A percentile compares a stretch with the other conserved stretches of the same genome.
Evolutionary conservation across 2,888 invertebrate species (phyloP).

Genomic region (Xylota sylvarum): DNA sequence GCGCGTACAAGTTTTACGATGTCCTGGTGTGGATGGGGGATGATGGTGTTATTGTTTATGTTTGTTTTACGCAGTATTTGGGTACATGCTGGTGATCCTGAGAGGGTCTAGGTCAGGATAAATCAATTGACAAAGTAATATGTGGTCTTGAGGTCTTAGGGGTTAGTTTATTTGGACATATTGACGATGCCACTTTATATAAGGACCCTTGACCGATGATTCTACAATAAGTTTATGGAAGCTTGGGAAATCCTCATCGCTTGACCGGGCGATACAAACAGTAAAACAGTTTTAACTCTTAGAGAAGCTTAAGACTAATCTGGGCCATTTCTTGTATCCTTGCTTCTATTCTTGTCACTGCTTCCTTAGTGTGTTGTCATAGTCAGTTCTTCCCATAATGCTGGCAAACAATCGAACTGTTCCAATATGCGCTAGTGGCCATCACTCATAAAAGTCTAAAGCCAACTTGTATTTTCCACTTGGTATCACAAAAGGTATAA

Average conservation of each 20-base stretch:
- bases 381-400: background rate
- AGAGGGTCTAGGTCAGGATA: constrained; percentile 9
- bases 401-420: background rate
- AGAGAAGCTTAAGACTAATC: no score
- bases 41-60: constrained; percentile 37
- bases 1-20: constrained; percentile 65
- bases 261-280: no score
- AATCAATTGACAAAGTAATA: constrained; percentile 3
- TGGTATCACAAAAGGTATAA: background rate
- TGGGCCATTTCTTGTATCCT: no score
- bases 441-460: background rate
- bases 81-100: constrained; percentile 42
- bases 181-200: no score
- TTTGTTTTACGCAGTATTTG: constrained; percentile 33
- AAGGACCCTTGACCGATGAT: no score
- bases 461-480: background rate
- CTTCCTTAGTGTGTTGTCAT: no score
- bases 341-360: no score
- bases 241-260: no score
- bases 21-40: constrained; percentile 33
- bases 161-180: no score
- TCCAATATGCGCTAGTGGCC: background rate
- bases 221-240: no score
- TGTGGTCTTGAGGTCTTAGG: background rate
- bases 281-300: no score